Evolutionary conservation across 2,888 invertebrate genomes (phyloP), one percentile per base, ranked within the genome.

Genomic region (Drosophila anomelani): DNA sequence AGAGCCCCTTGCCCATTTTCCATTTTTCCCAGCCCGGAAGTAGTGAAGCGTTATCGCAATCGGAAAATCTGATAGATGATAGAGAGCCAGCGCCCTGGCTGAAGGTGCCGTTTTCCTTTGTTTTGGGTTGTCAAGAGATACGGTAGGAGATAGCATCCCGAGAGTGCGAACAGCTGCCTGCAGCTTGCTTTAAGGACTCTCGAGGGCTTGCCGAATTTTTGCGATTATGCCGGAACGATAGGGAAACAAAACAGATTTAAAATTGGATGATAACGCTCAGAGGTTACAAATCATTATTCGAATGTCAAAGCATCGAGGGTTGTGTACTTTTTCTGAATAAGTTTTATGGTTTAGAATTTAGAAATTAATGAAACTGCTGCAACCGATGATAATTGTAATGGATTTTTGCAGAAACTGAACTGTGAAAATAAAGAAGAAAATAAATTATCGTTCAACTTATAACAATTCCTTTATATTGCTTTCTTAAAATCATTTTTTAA

Each of bases 111-210:
- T 60, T 74, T 73, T 55, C 75, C 75, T 62, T 75, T 75, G 75
- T 75, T 69, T 54, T 47, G 41, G 32, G 20, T 56, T 20, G 73
- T 58, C 53, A 41, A 60, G 68, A 75, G 75, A 75, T 74, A 67
- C 49, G 66, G 66, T 51, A 47, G 55, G 41, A 54, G 73, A 66
- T 66, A 66, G 41, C 39, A 23, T 36, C 15, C 51, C 17, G 20
- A 44, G 64, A 71, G 75, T 75, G 75, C 70, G 69, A 80, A 74
- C 85, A 87, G 84, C 84, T 85, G 87, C 76, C 70, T 67, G 74
- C 67, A 62, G 56, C 29, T 20, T 58, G 46, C 54, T 15, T 41
- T 68, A 61, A 29, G 74, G 76, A 51, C 55, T 34, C 26, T 26
- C 23, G 6, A 49, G 38, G 15, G 32, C 43, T 51, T 53, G 59